Base-by-base conservation (phyloP, 2,888 invertebrate genomes). In the Halocaridina rubra region DNA sequence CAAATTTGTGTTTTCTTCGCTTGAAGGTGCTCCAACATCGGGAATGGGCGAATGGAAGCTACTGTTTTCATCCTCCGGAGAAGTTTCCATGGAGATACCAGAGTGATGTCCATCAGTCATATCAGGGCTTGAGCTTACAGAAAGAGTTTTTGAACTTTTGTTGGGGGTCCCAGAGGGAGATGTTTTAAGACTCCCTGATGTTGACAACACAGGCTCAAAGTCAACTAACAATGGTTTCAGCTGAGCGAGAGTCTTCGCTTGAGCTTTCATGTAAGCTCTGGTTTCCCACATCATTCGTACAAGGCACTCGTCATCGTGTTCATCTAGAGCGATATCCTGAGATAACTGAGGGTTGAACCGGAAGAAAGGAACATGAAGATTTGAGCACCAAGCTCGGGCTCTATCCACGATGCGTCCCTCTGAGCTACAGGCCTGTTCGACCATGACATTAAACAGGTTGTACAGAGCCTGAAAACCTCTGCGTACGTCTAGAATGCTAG, bases 321-420 rank as follows among this genome's bases (percentile, higher is more conserved):
- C 97, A 91, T 99, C 98, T 94, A 99, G 95, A 0, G 94, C 93
- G 71, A 98, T 93, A 90, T 98, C 96, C 88, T 93, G 94, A 0
- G 96, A 94, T 90, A 99, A 92, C 89, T 95, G 96, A 0, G 99
- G 98, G 90, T 94, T 95, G 90, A 97, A 95, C 30, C 93, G 91
- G 90, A 92, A 92, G 92, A 96, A 98, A 0, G 98, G 98, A 39
- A 96, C 94, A 75, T 96, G 96, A 71, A 95, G 91, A 90, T 94
- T 94, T 61, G 95, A 94, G 91, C 98, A 98, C 98, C 98, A 98
- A 0, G 97, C 96, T 75, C 97, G 93, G 0, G 98, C 96, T 46
- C 99, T 93, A 90, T 98, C 97, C 10, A 98, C 97, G 8, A 98
- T 96, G 76, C 98, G 93, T 0, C 98, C 98, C 95, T 98, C 85